Base-by-base conservation (phyloP, 2,113 vertebrate species). In the Apus apus region DNA sequence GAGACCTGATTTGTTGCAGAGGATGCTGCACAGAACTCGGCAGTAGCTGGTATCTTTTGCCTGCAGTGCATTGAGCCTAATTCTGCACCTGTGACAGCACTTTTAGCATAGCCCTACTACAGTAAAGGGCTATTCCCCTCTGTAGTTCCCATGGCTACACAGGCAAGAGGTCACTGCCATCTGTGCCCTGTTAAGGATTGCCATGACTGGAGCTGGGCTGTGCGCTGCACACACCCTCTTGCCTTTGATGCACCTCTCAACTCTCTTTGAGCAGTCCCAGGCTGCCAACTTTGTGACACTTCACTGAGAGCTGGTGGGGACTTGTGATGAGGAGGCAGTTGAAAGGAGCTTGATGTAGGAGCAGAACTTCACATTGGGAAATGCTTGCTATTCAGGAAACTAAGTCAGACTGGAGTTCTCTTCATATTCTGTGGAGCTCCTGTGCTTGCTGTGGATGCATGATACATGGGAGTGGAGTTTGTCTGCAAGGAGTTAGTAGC, bases 51-150 rank as follows among this genome's bases (percentile, higher is more conserved):
- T 34, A 2, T 4, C 13, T 54, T 54, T 48, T 85, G 11, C 19
- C 51, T 62, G 30, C 5, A 16, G 9, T 50, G 23, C 0, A 0
- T 48, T 53, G 11, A 23, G 3, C 45, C 14, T 57, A 18, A 23
- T 64, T 67, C 45, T 71, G n/a, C 7, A 8, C 5, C 16, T 71
- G 23, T n/a, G 9, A 5, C 1, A 25, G 21, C 16, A 5, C 34
- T 54, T 70, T 22, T 2, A 60, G 25, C 66, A 27, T 27, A 79
- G 15, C 15, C 17, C 29, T 64, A 0, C 1, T 2, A 15, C 11
- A 38, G 6, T 30, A 16, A 85, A 77, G 34, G 32, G 38, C 38
- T 38, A 38, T 38, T 38, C 6, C 2, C 1, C 8, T 43, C 36
- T 51, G 14, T 23, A 51, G 11, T 53, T 83, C 53, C 50, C 6